A percentile compares a stretch with the other conserved stretches of the same genome.
phyloP scores from a whole-genome alignment of 1,140 invertebrate genomes.

The Polypedilum vanderplanki region DNA sequence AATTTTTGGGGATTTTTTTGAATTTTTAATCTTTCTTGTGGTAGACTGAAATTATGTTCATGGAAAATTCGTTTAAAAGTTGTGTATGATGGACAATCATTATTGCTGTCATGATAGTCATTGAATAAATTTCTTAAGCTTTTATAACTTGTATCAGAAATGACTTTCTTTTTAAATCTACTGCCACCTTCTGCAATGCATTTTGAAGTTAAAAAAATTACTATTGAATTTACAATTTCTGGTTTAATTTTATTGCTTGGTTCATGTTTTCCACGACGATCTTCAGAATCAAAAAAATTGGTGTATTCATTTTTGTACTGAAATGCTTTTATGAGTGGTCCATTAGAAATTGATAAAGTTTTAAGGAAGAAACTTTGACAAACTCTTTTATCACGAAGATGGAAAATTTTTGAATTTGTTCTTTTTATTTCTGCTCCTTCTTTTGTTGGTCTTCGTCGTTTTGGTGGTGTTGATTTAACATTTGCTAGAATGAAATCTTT shows the following conservation, averaged over 20 bases:
- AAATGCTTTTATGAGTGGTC: conserved; percentile 9
- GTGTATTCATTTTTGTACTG: background rate
- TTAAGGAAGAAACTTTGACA: conserved; percentile 16
- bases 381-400: background rate
- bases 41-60: background rate
- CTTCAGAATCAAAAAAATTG: background rate
- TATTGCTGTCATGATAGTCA: background rate
- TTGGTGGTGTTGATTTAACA: conserved; percentile 8
- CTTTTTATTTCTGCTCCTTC: background rate
- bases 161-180: background rate
- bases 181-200: background rate
- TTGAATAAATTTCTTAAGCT: background rate
- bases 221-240: background rate
- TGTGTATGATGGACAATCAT: background rate
- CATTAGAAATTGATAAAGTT: background rate
- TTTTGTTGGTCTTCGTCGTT: background rate
- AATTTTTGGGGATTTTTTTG: background rate
- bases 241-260: background rate
- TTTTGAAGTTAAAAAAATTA: background rate
- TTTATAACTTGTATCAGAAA: background rate
- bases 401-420: background rate
- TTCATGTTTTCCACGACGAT: background rate
- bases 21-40: background rate
- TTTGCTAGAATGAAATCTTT: conserved; percentile 8
- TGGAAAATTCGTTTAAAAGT: background rate